Evolutionary conservation across 53 echinoderm and acorn worm species (phyloP), one percentile per base, ranked within the genome.

Genomic region (Arbacia lixula): DNA sequence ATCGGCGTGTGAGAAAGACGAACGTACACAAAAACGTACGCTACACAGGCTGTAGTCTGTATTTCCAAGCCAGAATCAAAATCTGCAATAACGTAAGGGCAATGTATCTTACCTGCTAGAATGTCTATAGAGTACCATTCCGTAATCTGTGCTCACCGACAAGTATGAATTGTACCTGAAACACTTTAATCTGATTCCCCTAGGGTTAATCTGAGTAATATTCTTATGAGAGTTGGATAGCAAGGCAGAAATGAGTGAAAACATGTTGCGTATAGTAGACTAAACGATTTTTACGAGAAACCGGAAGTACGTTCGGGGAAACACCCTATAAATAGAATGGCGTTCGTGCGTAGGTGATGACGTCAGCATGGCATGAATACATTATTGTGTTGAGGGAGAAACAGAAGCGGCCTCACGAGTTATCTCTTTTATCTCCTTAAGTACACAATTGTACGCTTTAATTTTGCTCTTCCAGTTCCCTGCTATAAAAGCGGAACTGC

Each of bases 281-380:
- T 74, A 74, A 34, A 33, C 16, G 8, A 8, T 25, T 36, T 77
- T 77, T 77, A 77, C 58, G 57, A 77, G 77, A 77, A 88, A 95
- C 95, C 95, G 95, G 92, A 95, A 95, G 95, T 95, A 86, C 90
- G 90, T 92, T 95, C 92, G 90, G 95, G 95, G 95, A 92, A 95
- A 93, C 93, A 93, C 95, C 95, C 95, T 95, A 95, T 95, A 93
- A 95, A 95, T 95, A 95, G 95, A 92, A 83, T 85, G 65, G 82
- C 79, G 84, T 84, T 72, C 84, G 88, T 95, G 88, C 95, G 95
- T 95, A 88, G 65, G 76, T 88, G 90, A 83, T 95, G 95, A 95
- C 95, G 95, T 95, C 92, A 93, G 87, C 34, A 50, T 51, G 21
- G 49, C 31, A 54, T 88, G 80, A 80, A 58, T 71, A 81, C 82